Evolutionary conservation across 2,888 invertebrate genomes (phyloP).

Genomic region (Melanostoma mellinum): DNA sequence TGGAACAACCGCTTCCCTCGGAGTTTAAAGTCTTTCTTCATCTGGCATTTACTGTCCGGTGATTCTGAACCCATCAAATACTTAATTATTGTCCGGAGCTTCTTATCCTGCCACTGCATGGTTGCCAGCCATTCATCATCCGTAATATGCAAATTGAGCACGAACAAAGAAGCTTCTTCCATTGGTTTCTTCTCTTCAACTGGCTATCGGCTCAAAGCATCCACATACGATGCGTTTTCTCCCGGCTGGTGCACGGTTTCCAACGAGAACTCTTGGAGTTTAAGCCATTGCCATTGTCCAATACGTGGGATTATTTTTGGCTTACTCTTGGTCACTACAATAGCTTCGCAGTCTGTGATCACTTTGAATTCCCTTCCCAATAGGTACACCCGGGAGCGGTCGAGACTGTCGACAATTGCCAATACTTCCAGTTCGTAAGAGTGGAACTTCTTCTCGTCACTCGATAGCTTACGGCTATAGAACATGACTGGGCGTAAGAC

Average conservation of each 20-base stretch:
- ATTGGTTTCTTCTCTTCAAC: slow-evolving; percentile 6
- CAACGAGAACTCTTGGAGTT: slow-evolving; percentile 28
- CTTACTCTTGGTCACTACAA: slow-evolving; percentile 26
- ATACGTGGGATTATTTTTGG: slow-evolving; percentile 82
- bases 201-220: slow-evolving; percentile 31
- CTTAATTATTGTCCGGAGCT: slow-evolving; percentile 9
- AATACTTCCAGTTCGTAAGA: slow-evolving; percentile 19
- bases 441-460: slow-evolving; percentile 1
- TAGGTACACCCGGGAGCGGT: slow-evolving; percentile 31
- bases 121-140: slow-evolving; percentile 44
- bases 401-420: slow-evolving; percentile 36
- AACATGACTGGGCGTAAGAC: neutral
- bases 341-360: slow-evolving; percentile 62
- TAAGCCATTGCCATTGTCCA: slow-evolving; percentile 78
- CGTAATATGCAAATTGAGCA: slow-evolving; percentile 16
- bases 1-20: slow-evolving; percentile 4
- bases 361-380: slow-evolving; percentile 72
- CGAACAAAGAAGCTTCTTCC: neutral
- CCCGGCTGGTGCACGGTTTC: slow-evolving; percentile 14
- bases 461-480: slow-evolving; percentile 25
- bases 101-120: slow-evolving; percentile 28
- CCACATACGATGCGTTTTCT: slow-evolving; percentile 16
- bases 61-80: neutral
- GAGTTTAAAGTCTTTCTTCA: slow-evolving; percentile 8
- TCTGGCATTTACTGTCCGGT: neutral